phyloP scores from a whole-genome alignment of 2,797 vertebrate genomes.

The Notamacropus eugenii region DNA sequence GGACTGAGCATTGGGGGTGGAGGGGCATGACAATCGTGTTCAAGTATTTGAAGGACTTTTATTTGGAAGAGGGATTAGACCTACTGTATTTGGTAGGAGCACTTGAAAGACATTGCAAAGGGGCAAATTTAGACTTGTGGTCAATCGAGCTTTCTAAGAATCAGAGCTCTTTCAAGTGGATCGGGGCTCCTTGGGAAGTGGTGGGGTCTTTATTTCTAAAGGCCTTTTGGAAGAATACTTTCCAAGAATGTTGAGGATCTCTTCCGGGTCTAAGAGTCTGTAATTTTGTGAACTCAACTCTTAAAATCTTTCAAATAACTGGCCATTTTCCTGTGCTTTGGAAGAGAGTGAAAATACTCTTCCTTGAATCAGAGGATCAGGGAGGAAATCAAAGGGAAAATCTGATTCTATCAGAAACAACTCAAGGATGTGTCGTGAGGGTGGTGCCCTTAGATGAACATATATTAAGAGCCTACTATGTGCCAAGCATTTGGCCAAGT shows the following conservation, averaged over 20 bases:
- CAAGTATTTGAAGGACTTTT: neutral
- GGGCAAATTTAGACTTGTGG: neutral
- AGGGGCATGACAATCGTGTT: neutral
- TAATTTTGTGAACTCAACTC: neutral
- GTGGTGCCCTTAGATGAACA: neutral
- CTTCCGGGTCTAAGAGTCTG: neutral
- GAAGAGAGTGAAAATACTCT: neutral
- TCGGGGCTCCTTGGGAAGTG: neutral
- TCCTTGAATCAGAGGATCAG: neutral
- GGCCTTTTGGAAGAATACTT: neutral
- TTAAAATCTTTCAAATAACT: neutral
- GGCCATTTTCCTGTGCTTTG: neutral
- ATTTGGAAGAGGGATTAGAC: neutral
- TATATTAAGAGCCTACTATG: neutral
- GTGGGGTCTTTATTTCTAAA: neutral
- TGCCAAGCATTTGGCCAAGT: neutral
- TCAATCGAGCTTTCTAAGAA: neutral
- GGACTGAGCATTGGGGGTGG: neutral
- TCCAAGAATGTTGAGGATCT: neutral
- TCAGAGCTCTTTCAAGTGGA: neutral
- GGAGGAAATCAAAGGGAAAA: neutral
- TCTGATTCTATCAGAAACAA: neutral
- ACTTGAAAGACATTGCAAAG: neutral
- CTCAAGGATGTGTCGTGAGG: neutral
- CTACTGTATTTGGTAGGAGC: neutral